Evolutionary conservation across 2,113 vertebrate species (phyloP).

Genomic region (Motacilla alba): DNA sequence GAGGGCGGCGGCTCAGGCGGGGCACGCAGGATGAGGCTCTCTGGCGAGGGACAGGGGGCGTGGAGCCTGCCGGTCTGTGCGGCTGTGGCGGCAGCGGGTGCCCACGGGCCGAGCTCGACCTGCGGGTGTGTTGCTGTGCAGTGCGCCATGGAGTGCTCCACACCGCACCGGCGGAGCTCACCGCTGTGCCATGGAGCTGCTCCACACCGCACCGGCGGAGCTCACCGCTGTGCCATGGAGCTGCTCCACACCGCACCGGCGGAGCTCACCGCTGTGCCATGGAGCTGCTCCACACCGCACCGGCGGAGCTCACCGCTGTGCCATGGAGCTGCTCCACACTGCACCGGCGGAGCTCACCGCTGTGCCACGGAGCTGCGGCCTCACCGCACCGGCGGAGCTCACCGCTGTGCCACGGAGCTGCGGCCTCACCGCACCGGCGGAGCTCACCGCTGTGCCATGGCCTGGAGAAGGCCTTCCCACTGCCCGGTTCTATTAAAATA

Average conservation of each 20-base stretch:
- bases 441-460: background rate
- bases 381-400: too few species aligned
- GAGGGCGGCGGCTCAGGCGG: background rate
- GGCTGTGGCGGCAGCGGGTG: accelerated
- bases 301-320: background rate
- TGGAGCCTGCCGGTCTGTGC: accelerated
- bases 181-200: background rate
- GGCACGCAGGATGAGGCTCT: background rate
- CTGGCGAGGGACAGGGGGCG: accelerated
- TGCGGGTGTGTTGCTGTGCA: accelerated
- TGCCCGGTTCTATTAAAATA: background rate
- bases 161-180: background rate
- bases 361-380: background rate
- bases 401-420: too few species aligned
- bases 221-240: too few species aligned
- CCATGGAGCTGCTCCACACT: background rate
- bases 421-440: accelerated
- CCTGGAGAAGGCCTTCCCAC: background rate
- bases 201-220: too few species aligned
- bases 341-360: accelerated
- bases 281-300: background rate
- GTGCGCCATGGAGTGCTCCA: too few species aligned
- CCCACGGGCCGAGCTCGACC: accelerated
- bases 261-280: too few species aligned
- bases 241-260: too few species aligned